phyloP scores from a whole-genome alignment of 35 echinoderm and acorn worm genomes.

The Ophioderma brevispina region DNA sequence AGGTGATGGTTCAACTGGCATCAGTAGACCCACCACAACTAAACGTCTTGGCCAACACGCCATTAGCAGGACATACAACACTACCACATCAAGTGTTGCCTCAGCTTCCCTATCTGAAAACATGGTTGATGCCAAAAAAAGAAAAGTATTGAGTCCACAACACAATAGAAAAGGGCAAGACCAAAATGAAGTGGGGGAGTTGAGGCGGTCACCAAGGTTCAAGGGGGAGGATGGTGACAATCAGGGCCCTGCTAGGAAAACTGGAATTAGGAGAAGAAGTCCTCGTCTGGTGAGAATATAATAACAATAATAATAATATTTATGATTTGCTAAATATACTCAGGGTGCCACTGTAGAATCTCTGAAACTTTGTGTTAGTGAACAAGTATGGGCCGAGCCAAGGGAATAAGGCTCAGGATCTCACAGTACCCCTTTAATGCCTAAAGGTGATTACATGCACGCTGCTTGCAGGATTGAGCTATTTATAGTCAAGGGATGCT shows the following conservation, averaged over 20 bases:
- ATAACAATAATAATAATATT: too few relatives aligned
- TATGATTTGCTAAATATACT: too few relatives aligned
- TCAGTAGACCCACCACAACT: background rate
- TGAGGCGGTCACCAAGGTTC: conserved; percentile 42
- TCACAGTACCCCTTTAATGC: too few relatives aligned
- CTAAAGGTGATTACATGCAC: too few relatives aligned
- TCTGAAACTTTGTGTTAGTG: too few relatives aligned
- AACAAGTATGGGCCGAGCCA: too few relatives aligned
- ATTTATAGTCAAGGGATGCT: too few relatives aligned
- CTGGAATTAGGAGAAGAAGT: background rate
- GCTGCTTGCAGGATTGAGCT: too few relatives aligned
- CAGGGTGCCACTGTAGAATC: too few relatives aligned
- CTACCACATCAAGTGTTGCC: background rate
- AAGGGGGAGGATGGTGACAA: background rate
- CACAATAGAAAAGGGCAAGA: background rate
- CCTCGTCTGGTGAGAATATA: background rate
- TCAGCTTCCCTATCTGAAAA: background rate
- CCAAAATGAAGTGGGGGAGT: background rate
- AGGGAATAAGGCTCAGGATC: too few relatives aligned
- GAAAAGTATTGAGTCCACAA: background rate
- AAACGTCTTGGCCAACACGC: conserved; percentile 53
- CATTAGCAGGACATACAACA: background rate
- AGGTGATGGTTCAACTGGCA: background rate
- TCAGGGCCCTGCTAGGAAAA: background rate
- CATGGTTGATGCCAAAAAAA: background rate